These are phyloP conservation scores for Petrocephalus zakoni DNA, from an alignment of 2,113 vertebrate genomes.

Conservation along the genomic window DNA sequence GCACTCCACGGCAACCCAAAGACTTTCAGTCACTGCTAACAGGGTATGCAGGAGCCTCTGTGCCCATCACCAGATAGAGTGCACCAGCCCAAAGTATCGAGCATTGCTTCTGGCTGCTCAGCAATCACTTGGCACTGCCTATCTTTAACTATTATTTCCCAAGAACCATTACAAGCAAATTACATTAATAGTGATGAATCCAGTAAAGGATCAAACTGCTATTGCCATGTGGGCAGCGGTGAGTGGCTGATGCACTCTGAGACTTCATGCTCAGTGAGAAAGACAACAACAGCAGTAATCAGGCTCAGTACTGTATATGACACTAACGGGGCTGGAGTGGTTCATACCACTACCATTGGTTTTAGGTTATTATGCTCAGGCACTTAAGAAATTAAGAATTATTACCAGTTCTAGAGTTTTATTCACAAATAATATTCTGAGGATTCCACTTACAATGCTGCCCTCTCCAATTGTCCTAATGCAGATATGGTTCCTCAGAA, in stretches of 20 bases:
- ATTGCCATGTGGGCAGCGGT: neutral
- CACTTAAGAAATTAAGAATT: slow-evolving; percentile 15
- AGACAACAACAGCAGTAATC: neutral
- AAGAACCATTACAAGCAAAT: neutral
- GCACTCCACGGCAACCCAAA: neutral
- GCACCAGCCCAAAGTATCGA: neutral
- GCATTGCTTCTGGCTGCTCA: neutral
- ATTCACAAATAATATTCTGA: slow-evolving; percentile 30
- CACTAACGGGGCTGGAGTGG: neutral
- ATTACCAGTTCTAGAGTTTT: slow-evolving; percentile 7
- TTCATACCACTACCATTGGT: neutral
- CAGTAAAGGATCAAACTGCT: neutral
- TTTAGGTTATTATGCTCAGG: neutral
- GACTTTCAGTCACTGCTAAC: neutral
- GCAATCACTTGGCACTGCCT: neutral
- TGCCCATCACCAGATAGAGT: neutral
- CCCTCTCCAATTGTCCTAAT: neutral
- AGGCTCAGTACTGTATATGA: neutral
- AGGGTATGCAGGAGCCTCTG: neutral
- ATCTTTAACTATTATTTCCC: neutral
- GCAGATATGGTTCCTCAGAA: neutral
- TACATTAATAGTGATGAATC: neutral
- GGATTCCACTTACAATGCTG: neutral
- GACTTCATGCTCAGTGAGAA: neutral
- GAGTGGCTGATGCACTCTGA: neutral